Evolutionary conservation across 2,113 vertebrate species (phyloP).

Genomic region (Notiomystis cincta): DNA sequence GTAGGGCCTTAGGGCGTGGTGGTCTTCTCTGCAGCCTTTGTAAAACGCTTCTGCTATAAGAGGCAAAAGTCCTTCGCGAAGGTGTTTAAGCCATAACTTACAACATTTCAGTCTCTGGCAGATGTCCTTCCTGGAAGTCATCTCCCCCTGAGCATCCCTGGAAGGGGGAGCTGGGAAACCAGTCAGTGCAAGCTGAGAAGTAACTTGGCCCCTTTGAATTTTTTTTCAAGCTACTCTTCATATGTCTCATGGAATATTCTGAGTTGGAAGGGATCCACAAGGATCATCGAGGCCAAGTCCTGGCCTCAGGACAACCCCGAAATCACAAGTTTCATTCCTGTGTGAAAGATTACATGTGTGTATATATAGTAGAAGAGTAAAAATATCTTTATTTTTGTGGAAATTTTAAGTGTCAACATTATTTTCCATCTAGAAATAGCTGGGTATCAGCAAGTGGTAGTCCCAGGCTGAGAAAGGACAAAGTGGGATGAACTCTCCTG

Average conservation of each 20-base stretch:
- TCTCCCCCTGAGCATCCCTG: neutral
- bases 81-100: neutral
- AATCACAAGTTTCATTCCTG: neutral
- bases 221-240: neutral
- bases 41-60: neutral
- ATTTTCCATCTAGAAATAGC: constrained; percentile 12
- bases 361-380: neutral
- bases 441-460: neutral
- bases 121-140: neutral
- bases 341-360: neutral
- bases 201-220: neutral
- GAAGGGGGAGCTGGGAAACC: neutral
- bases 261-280: neutral
- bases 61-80: neutral
- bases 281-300: neutral
- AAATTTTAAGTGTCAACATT: neutral
- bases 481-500: neutral
- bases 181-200: neutral
- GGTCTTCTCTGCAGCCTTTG: neutral
- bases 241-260: neutral
- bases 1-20: neutral
- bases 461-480: neutral
- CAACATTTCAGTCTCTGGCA: neutral
- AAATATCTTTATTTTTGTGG: neutral
- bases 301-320: neutral